Percentiles rank a stretch among this genome's conserved stretches.
These are phyloP conservation scores for Lasioglossum albipes DNA, from an alignment of 1,140 invertebrate species.

Conservation along the genomic window DNA sequence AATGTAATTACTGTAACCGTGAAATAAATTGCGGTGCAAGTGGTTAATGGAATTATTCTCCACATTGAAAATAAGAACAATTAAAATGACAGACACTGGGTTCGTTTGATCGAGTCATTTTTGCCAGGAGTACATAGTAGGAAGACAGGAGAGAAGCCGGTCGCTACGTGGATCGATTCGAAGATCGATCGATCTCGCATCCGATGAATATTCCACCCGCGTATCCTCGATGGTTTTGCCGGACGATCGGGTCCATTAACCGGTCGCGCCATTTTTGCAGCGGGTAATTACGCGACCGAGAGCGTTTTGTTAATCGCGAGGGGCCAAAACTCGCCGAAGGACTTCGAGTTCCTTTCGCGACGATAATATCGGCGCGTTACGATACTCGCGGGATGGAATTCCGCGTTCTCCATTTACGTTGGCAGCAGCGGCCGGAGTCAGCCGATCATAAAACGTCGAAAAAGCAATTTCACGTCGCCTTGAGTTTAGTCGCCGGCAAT, in stretches of 20 bases:
- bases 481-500: constrained; percentile 12
- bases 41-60: too few relatives aligned
- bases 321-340: constrained; percentile 8
- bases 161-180: neutral
- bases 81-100: too few relatives aligned
- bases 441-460: constrained; percentile 7
- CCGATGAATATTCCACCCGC: neutral
- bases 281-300: constrained; percentile 15
- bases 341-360: neutral
- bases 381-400: neutral
- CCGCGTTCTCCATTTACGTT: neutral
- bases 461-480: constrained; percentile 9
- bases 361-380: neutral
- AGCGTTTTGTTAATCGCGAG: constrained; percentile 13
- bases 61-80: too few relatives aligned
- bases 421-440: too few relatives aligned
- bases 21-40: too few relatives aligned
- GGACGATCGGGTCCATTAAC: constrained; percentile 20
- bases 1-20: too few relatives aligned
- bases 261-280: constrained; percentile 8
- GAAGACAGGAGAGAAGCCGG: neutral
- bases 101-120: too few relatives aligned
- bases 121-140: too few relatives aligned
- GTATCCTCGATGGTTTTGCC: neutral
- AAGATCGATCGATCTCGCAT: neutral